A percentile compares a stretch with the other conserved stretches of the same genome.
phyloP scores from a whole-genome alignment of 2,888 invertebrate species.

The Plemyria rubiginata region DNA sequence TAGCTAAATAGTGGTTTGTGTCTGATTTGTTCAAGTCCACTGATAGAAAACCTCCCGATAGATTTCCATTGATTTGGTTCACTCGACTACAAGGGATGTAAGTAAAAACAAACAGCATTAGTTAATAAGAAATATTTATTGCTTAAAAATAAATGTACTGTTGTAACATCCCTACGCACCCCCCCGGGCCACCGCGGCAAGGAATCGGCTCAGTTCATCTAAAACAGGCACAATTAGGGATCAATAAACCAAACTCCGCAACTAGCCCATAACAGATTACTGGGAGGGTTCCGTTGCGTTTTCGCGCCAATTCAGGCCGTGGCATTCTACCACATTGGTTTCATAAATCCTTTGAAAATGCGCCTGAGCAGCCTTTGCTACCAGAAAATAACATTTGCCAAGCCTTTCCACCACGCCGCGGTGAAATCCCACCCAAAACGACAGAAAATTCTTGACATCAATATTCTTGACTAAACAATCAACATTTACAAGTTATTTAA shows the following conservation, averaged over 20 bases:
- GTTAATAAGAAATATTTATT: conserved; percentile 30
- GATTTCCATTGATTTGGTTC: no score
- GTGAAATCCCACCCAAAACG: conserved; percentile 25
- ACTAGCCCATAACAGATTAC: conserved; percentile 63
- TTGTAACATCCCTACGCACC: conserved; percentile 44
- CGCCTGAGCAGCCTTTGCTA: conserved; percentile 22
- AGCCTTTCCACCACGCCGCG: conserved; percentile 20
- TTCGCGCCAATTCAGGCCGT: conserved; percentile 33
- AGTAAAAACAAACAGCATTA: conserved; percentile 5
- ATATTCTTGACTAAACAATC: neutral
- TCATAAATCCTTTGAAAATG: conserved; percentile 29
- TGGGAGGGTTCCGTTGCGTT: conserved; percentile 64
- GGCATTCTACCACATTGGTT: conserved; percentile 32
- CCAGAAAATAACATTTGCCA: conserved; percentile 28
- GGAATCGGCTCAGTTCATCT: conserved; percentile 43
- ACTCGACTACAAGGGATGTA: neutral
- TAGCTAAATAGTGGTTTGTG: no score
- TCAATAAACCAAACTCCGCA: conserved; percentile 47
- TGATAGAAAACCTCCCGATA: no score
- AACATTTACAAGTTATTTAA: conserved; percentile 18
- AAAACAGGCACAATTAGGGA: conserved; percentile 46
- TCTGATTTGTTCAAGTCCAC: no score
- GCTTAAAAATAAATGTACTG: conserved; percentile 26
- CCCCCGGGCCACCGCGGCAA: conserved; percentile 44
- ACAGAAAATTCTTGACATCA: conserved; percentile 17